phyloP scores from a whole-genome alignment of 2,888 invertebrate species.

The Archips xylosteana region DNA sequence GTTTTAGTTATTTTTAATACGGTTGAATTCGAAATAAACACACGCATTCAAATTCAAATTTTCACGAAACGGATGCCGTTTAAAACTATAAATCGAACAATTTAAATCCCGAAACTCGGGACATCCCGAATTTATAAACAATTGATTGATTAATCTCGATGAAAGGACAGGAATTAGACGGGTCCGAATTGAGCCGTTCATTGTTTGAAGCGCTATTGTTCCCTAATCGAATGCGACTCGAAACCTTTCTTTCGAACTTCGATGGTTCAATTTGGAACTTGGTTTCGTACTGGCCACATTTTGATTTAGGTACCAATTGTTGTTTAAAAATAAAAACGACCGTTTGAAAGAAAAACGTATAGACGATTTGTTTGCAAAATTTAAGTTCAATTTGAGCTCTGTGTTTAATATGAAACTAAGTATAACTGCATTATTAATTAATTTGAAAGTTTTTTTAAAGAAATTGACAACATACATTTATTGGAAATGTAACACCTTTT shows the following conservation, averaged over 20 bases:
- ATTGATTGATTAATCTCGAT: constrained; percentile 60
- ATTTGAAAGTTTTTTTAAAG: too few species aligned
- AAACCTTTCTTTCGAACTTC: constrained; percentile 40
- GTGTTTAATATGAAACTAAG: not conserved
- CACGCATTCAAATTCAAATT: constrained; percentile 30
- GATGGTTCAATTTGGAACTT: constrained; percentile 33
- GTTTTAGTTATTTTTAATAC: too few species aligned
- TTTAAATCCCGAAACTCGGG: constrained; percentile 33
- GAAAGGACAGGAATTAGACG: constrained; percentile 53
- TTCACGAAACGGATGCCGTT: constrained; percentile 30
- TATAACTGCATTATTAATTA: not conserved
- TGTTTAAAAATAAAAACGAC: constrained; percentile 20
- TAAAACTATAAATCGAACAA: constrained; percentile 43
- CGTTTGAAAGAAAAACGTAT: not conserved
- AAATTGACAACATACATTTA: not conserved
- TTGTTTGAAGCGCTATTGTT: constrained; percentile 39
- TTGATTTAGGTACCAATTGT: constrained; percentile 19
- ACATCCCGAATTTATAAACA: constrained; percentile 49
- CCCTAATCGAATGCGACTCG: constrained; percentile 36
- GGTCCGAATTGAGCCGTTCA: constrained; percentile 45
- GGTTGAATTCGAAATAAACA: not conserved
- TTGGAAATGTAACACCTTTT: not conserved
- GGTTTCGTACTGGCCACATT: constrained; percentile 30
- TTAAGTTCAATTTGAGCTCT: too few species aligned
- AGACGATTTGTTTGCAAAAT: not conserved